A percentile compares a stretch with the other conserved stretches of the same genome.
phyloP scores from a whole-genome alignment of 2,888 invertebrate species.

The Microctonus hyperodae region DNA sequence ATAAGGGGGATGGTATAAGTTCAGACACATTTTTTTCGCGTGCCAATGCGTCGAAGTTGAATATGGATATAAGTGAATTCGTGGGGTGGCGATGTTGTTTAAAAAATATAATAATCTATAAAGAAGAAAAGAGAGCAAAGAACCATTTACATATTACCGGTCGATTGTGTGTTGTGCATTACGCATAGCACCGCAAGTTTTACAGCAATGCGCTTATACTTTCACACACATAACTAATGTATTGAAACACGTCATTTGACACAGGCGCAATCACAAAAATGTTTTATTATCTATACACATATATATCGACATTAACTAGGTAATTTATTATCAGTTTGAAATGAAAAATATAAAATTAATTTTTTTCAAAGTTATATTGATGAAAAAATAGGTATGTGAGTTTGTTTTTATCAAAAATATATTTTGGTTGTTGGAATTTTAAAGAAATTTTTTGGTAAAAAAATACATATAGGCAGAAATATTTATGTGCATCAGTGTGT shows the following conservation, averaged over 20 bases:
- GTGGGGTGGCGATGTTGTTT: neutral
- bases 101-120: neutral
- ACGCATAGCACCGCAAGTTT: conserved; percentile 45
- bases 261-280: neutral
- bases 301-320: too few relatives aligned
- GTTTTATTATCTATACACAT: neutral
- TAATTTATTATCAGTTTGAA: neutral
- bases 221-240: neutral
- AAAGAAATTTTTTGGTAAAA: too few relatives aligned
- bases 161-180: conserved; percentile 50
- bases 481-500: neutral
- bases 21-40: conserved; percentile 22
- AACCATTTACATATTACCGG: conserved; percentile 42
- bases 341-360: conserved; percentile 15
- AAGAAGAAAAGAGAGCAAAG: conserved; percentile 32
- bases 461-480: conserved; percentile 17
- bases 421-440: too few relatives aligned
- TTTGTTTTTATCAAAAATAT: too few relatives aligned
- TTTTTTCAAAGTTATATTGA: too few relatives aligned
- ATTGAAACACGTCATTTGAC: neutral
- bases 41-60: conserved; percentile 26
- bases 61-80: conserved; percentile 15
- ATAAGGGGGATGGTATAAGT: neutral
- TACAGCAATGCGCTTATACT: conserved; percentile 6
- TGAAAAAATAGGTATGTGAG: too few relatives aligned